Percentiles rank a stretch among this genome's conserved stretches.
phyloP scores from a whole-genome alignment of 2,797 vertebrate genomes.

The Rhinogobio ventralis region DNA sequence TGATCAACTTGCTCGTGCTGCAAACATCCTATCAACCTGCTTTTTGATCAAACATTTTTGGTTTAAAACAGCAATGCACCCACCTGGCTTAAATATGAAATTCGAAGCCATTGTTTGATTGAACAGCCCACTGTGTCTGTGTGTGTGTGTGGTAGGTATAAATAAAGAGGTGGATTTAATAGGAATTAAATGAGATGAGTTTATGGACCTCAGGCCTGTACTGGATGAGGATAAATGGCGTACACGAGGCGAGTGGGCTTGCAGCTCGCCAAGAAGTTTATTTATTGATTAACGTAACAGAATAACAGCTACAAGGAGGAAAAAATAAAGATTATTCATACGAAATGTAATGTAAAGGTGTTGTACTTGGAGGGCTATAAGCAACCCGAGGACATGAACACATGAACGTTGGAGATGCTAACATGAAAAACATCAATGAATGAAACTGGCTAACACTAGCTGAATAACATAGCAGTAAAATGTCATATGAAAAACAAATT shows the following conservation, averaged over 20 bases:
- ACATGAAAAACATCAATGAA: constrained; percentile 36
- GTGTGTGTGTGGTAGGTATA: not conserved
- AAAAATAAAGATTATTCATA: not conserved
- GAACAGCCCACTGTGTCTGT: not conserved
- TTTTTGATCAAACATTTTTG: not conserved
- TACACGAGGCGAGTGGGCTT: constrained; percentile 11
- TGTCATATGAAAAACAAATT: not conserved
- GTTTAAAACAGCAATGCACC: not conserved
- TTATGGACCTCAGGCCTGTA: not conserved
- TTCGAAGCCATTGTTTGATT: not conserved
- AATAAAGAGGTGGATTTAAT: not conserved
- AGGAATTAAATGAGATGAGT: not conserved
- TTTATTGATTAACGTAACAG: not conserved
- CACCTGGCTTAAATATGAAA: not conserved
- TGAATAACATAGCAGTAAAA: not conserved
- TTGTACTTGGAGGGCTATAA: not conserved
- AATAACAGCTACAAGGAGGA: not conserved
- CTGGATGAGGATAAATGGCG: constrained; percentile 2
- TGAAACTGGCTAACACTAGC: constrained; percentile 14
- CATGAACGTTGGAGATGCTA: constrained; percentile 3
- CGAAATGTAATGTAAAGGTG: not conserved
- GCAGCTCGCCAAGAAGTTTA: not conserved
- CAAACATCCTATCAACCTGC: not conserved
- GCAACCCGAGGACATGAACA: not conserved
- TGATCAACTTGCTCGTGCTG: not conserved